Base-by-base conservation (phyloP, 2,888 invertebrate genomes). In the Meta bourneti region DNA sequence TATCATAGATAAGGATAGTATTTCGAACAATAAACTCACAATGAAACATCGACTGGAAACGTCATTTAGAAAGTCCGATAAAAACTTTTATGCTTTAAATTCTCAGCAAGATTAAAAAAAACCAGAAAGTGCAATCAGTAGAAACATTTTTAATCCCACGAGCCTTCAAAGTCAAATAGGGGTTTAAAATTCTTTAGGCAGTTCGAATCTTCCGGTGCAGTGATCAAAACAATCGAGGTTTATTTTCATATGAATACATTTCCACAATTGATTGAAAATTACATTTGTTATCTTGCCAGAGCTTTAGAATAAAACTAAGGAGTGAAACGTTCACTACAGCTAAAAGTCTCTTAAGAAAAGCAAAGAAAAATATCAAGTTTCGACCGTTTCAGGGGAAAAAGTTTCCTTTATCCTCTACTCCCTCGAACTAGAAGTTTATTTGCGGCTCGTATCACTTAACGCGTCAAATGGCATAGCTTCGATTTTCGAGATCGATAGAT, bases 401-500 rank as follows among this genome's bases (percentile, higher is more conserved):
- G 72, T 19, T 84, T 79, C 79, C 19, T 78, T 74, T 81, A 61
- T 83, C 51, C 71, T 74, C 19, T 51, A 48, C 48, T 83, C 78
- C 19, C 48, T 54, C 52, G 49, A 78, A 90, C 72, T 61, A 79
- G n/a, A 75, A 85, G 74, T 86, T 85, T 90, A 90, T 90, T 90
- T 85, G 85, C 51, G 51, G 74, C 52, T 20, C 61, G 79, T 90
- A 75, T 90, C 90, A 90, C 34, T 85, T 90, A 90, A 90, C 75
- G 85, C 70, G 70, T 81, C 75, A 90, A 85, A 85, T 69, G 52
- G 70, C 34, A 51, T 75, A 80, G 54, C 80, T 80, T 81, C 85
- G 85, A 90, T 85, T 90, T 85, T 48, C 54, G 16, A 86, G 80
- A 90, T 90, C 85, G 90, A 90, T 90, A 80, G 52, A 48, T 20